Evolutionary conservation across 1,140 invertebrate genomes (phyloP).

Genomic region (Apocrypta bakeri): DNA sequence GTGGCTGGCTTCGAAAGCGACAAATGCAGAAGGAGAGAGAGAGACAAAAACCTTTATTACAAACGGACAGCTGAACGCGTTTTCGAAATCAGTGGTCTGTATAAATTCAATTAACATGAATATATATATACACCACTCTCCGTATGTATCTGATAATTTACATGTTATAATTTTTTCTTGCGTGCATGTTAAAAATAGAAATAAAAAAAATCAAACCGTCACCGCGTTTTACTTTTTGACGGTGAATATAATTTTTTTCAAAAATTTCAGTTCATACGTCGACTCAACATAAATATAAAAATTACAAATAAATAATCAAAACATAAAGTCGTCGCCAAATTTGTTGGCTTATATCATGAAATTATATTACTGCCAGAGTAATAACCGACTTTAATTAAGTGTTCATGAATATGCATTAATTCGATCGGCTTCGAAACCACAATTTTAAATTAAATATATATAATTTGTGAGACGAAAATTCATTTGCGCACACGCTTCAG

Average conservation of each 20-base stretch:
- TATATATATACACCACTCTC: not conserved
- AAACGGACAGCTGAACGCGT: conserved; percentile 1
- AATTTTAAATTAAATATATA: not conserved
- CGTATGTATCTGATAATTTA: not conserved
- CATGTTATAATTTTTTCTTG: not conserved
- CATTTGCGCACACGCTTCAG: too few relatives aligned
- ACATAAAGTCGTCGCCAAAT: not conserved
- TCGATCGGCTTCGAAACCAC: not conserved
- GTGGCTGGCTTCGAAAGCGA: not conserved
- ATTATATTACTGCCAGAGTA: too few relatives aligned
- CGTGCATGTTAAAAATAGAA: too few relatives aligned
- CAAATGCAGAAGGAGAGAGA: not conserved
- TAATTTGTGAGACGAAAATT: not conserved
- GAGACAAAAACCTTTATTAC: not conserved
- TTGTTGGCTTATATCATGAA: conserved; percentile 3
- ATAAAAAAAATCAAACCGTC: too few relatives aligned
- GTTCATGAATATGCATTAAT: not conserved
- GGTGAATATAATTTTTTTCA: too few relatives aligned
- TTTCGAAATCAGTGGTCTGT: not conserved
- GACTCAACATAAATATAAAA: too few relatives aligned
- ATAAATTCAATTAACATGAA: not conserved
- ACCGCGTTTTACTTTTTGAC: too few relatives aligned
- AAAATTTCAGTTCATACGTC: too few relatives aligned
- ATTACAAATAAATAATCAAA: not conserved
- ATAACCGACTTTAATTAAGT: not conserved